Conservation (phyloP, 2,113 vertebrate genomes). For the Chinchilla lanigera region DNA sequence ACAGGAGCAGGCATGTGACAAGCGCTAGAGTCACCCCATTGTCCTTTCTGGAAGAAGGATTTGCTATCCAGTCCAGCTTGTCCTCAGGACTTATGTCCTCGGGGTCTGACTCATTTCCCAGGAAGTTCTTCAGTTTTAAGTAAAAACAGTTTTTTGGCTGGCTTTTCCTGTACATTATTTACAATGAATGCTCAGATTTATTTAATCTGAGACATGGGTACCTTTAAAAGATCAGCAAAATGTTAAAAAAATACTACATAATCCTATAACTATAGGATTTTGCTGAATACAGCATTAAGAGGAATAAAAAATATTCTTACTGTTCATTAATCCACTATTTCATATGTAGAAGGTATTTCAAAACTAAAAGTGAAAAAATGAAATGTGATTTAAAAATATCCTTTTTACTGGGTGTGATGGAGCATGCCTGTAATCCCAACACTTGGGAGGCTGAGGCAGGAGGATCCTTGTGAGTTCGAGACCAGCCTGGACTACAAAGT, state of each 20-base stretch:
- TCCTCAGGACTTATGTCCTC: background rate
- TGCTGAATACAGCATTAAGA: background rate
- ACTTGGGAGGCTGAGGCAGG: too few relatives aligned
- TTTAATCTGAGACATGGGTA: background rate
- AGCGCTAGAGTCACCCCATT: background rate
- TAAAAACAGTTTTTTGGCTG: background rate
- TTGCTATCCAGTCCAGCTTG: background rate
- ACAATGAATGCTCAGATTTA: background rate
- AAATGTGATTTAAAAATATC: background rate
- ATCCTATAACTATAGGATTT: background rate
- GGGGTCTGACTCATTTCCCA: background rate
- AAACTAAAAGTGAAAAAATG: conserved; percentile 13
- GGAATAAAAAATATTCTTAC: background rate
- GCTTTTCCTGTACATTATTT: background rate
- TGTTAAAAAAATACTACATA: background rate
- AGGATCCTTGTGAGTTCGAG: too few relatives aligned
- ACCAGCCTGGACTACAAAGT: too few relatives aligned
- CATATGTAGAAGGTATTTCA: background rate
- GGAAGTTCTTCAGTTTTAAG: conserved; percentile 16
- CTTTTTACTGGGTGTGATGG: background rate
- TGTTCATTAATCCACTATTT: background rate
- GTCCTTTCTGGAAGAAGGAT: background rate
- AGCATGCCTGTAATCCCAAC: too few relatives aligned
- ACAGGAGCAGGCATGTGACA: background rate
- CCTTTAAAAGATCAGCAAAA: background rate